Evolutionary conservation across 2,888 invertebrate genomes (phyloP).

Genomic region (Mimumesa dahlbomi): DNA sequence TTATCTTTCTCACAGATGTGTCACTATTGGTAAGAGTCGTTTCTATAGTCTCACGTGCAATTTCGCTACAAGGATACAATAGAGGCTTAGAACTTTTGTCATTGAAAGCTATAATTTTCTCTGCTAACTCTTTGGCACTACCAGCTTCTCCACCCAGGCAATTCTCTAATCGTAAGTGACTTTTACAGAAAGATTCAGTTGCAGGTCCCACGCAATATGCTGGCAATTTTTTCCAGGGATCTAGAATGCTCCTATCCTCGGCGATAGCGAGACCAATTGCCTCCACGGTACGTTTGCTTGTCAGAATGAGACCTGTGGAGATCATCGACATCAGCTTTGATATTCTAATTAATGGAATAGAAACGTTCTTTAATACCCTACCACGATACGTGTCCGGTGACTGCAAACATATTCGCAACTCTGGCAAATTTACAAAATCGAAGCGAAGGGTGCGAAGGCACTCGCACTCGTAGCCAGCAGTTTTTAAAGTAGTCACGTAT

Average conservation of each 20-base stretch:
- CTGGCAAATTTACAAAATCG: slow-evolving; percentile 69
- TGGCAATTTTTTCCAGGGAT: slow-evolving; percentile 68
- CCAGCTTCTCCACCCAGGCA: slow-evolving; percentile 71
- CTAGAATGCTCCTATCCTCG: slow-evolving; percentile 47
- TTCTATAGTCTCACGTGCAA: slow-evolving; percentile 73
- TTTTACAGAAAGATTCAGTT: slow-evolving; percentile 69
- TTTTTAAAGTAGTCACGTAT: slow-evolving; percentile 66
- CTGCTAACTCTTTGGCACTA: slow-evolving; percentile 73
- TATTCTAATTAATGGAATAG: background rate
- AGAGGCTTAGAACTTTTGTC: slow-evolving; percentile 58
- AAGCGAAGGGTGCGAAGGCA: slow-evolving; percentile 71
- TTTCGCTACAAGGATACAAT: slow-evolving; percentile 76
- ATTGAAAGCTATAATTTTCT: slow-evolving; percentile 61
- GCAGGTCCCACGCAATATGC: slow-evolving; percentile 75
- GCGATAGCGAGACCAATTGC: slow-evolving; percentile 65
- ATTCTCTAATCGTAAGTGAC: slow-evolving; percentile 62
- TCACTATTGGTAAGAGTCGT: slow-evolving; percentile 57
- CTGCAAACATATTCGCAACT: slow-evolving; percentile 61
- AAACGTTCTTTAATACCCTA: slow-evolving; percentile 48
- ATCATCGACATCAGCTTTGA: background rate
- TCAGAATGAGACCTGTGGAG: slow-evolving; percentile 72
- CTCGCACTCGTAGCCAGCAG: slow-evolving; percentile 70
- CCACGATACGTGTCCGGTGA: slow-evolving; percentile 68
- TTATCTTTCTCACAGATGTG: slow-evolving; percentile 66
- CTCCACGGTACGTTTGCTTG: slow-evolving; percentile 75